A percentile compares a stretch with the other conserved stretches of the same genome.
phyloP scores from a whole-genome alignment of 2,888 invertebrate genomes.

The Blomia tropicalis region DNA sequence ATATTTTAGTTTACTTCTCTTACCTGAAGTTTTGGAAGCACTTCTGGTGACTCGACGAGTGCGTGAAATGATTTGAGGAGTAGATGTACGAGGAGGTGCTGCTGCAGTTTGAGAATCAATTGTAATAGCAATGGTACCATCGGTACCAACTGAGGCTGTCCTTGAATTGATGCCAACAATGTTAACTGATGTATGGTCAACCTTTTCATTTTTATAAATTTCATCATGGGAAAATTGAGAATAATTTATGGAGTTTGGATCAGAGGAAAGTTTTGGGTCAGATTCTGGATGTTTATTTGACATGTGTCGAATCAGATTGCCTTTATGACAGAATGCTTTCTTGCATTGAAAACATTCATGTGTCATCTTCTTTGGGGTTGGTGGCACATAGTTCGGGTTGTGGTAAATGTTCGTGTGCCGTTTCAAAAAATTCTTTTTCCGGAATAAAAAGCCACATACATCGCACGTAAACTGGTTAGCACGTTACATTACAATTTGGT shows the following conservation, averaged over 20 bases:
- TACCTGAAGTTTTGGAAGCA: not conserved
- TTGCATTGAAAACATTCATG: constrained; percentile 64
- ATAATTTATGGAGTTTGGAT: not conserved
- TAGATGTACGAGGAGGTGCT: not conserved
- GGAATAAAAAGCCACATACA: constrained; percentile 58
- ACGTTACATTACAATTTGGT: constrained; percentile 34
- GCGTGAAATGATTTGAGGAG: not conserved
- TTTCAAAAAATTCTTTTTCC: constrained; percentile 76
- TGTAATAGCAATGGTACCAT: constrained; percentile 17
- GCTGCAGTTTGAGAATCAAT: constrained; percentile 22
- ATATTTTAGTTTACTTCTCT: too few relatives aligned
- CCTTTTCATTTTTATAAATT: constrained; percentile 36
- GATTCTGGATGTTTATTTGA: constrained; percentile 76
- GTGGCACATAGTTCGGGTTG: constrained; percentile 71
- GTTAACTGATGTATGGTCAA: constrained; percentile 34
- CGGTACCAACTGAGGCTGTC: not conserved
- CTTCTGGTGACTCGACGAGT: not conserved
- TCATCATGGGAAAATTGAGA: constrained; percentile 36
- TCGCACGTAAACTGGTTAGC: constrained; percentile 59
- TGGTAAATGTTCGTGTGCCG: constrained; percentile 84
- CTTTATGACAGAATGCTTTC: constrained; percentile 55
- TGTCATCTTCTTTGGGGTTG: constrained; percentile 69
- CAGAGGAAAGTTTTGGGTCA: not conserved
- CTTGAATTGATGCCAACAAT: not conserved
- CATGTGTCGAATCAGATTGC: constrained; percentile 78